A percentile compares a stretch with the other conserved stretches of the same genome.
Evolutionary conservation across 2,113 vertebrate genomes (phyloP).

Genomic region (Theristicus caerulescens): DNA sequence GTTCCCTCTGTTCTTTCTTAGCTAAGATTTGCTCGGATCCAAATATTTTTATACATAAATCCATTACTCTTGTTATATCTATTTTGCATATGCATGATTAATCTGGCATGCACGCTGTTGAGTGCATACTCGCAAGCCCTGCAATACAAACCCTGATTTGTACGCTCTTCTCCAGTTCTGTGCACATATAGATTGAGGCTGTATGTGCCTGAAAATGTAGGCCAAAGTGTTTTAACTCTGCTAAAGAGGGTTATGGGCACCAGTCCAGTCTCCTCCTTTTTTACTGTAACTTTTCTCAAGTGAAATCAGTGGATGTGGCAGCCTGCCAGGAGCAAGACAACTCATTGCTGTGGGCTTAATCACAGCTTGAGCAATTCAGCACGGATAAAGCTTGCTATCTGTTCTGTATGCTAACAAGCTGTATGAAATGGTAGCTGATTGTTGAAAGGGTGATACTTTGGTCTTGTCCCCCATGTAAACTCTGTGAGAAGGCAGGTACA

Average conservation of each 20-base stretch:
- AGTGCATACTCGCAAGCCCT: not conserved
- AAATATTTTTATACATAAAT: not conserved
- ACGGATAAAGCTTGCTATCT: not conserved
- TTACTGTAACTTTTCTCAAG: not conserved
- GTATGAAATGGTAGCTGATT: not conserved
- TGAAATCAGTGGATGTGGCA: not conserved
- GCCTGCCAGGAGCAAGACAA: not conserved
- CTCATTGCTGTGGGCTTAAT: not conserved
- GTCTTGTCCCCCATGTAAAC: not conserved
- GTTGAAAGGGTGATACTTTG: not conserved
- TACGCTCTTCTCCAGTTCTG: not conserved
- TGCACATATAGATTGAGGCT: not conserved
- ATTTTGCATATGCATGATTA: rapidly evolving
- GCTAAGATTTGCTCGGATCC: not conserved
- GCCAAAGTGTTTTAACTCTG: not conserved
- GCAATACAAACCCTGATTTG: not conserved
- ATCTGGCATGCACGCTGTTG: rapidly evolving
- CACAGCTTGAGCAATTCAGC: not conserved
- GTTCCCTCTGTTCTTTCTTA: not conserved
- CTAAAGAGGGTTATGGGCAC: not conserved
- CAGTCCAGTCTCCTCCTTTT: not conserved
- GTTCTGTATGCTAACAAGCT: not conserved
- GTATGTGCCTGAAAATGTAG: not conserved
- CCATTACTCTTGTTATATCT: rapidly evolving
- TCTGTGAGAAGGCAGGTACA: not conserved